Conservation (phyloP, 2,888 invertebrate species). For the Crematogaster levior region DNA sequence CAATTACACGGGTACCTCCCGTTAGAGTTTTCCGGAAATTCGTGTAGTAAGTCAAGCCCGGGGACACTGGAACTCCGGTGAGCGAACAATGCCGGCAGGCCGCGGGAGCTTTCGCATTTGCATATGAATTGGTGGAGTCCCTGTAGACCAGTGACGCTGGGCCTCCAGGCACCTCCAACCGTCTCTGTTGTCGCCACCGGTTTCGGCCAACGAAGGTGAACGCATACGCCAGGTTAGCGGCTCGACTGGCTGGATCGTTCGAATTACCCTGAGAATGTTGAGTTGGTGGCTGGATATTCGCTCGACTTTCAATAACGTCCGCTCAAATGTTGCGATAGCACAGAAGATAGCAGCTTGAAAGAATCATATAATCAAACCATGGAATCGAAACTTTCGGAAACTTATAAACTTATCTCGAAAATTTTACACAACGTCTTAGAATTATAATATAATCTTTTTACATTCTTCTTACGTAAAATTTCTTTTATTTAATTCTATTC, state of each 20-base stretch:
- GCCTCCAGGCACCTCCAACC: slow-evolving; percentile 59
- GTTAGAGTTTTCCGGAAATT: slow-evolving; percentile 85
- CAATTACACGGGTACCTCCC: slow-evolving; percentile 82
- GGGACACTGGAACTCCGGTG: slow-evolving; percentile 78
- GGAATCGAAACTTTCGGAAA: background rate
- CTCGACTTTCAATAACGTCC: slow-evolving; percentile 7
- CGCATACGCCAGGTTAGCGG: slow-evolving; percentile 69
- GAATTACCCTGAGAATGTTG: slow-evolving; percentile 71
- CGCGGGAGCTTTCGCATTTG: slow-evolving; percentile 82
- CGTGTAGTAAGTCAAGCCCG: slow-evolving; percentile 84
- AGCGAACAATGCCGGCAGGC: slow-evolving; percentile 82
- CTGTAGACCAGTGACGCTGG: slow-evolving; percentile 58
- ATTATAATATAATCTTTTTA: no score
- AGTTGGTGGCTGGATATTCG: slow-evolving; percentile 35
- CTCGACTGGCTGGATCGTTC: slow-evolving; percentile 71
- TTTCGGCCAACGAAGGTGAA: slow-evolving; percentile 56
- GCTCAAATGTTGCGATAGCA: slow-evolving; percentile 50
- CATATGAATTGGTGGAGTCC: slow-evolving; percentile 83
- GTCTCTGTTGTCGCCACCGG: slow-evolving; percentile 56
- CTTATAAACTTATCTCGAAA: background rate
- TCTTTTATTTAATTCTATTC: no score
- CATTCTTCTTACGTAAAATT: no score
- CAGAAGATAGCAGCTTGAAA: slow-evolving; percentile 27
- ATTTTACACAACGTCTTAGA: background rate
- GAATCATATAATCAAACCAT: background rate